Base-by-base conservation (phyloP, 2,113 vertebrate genomes). In the Phalacrocorax brasilianus region DNA sequence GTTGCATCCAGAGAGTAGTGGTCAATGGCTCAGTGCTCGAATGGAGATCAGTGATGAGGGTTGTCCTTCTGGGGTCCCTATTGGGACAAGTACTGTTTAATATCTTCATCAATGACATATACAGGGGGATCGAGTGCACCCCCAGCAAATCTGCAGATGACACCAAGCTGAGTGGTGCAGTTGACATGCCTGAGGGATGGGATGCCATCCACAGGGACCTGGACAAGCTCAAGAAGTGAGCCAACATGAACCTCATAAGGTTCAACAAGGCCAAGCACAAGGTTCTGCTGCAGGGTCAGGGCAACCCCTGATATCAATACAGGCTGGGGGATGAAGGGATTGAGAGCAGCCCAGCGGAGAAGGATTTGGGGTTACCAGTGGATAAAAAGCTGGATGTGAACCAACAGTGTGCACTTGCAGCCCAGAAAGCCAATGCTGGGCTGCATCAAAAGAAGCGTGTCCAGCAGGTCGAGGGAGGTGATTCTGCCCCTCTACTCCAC, bases 371-470 rank as follows among this genome's bases (percentile, higher is more conserved):
- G 24, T 2, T 45, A 65, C 8, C 40, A 28, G 10, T 45, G 23
- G 8, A 55, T 65, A 13, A 33, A n/a, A 86, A 38, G 28, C 2
- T n/a, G 24, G 22, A 66, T 28, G 40, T 5, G 12, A 78, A 13
- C 2, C 2, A 1, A 14, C 16, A 59, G 21, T 12, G 28, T 21
- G 15, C 2, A 1, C 58, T 45, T 4, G 1, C 35, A 45, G 67
- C 27, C 13, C 52, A 53, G 33, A 65, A 67, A 3, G n/a, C 22
- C 28, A 61, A 45, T 28, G 19, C 33, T 73, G 15, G 38, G 19
- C 27, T 66, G 58, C 50, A 50, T 52, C 21, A 44, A 66, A 58
- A 56, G 24, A 24, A 65, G 35, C 1, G 0, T 38, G 27, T 18
- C 19, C 52, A 52, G 18, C 12, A 45, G 17, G 6, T 27, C 3